Evolutionary conservation across 2,888 invertebrate genomes (phyloP).

Genomic region (Opisthograptis luteolata): DNA sequence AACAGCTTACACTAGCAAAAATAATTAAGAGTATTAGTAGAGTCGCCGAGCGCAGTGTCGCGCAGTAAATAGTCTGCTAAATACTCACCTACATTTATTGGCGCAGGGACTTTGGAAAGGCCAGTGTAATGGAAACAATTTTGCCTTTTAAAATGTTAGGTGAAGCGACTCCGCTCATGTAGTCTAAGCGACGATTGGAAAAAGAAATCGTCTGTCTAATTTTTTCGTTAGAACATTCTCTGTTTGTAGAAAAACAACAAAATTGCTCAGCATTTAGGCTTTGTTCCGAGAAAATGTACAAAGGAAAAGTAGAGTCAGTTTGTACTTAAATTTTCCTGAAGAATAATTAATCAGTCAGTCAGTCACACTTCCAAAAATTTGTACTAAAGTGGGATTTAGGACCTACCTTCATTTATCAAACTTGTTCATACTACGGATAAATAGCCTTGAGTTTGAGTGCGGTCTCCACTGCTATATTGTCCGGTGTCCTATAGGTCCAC

Average conservation of each 20-base stretch:
- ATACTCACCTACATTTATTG: constrained; percentile 82
- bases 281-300: neutral
- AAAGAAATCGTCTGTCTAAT: constrained; percentile 20
- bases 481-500: constrained; percentile 22
- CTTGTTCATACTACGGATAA: constrained; percentile 25
- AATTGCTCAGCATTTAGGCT: neutral
- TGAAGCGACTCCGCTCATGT: constrained; percentile 55
- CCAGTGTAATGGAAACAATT: constrained; percentile 76
- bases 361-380: constrained; percentile 4
- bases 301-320: neutral
- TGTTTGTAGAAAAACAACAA: constrained; percentile 1
- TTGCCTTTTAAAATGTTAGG: constrained; percentile 71
- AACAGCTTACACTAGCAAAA: constrained; percentile 83
- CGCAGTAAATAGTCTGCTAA: constrained; percentile 81
- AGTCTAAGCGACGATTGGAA: constrained; percentile 46
- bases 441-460: constrained; percentile 30
- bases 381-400: neutral
- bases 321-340: neutral
- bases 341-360: constrained; percentile 16
- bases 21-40: constrained; percentile 83
- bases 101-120: constrained; percentile 67
- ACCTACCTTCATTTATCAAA: constrained; percentile 25
- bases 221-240: neutral
- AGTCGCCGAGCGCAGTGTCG: constrained; percentile 75
- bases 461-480: constrained; percentile 19